Conservation (phyloP, 35 echinoderm and acorn worm species). For the Stichopus chloronotus region DNA sequence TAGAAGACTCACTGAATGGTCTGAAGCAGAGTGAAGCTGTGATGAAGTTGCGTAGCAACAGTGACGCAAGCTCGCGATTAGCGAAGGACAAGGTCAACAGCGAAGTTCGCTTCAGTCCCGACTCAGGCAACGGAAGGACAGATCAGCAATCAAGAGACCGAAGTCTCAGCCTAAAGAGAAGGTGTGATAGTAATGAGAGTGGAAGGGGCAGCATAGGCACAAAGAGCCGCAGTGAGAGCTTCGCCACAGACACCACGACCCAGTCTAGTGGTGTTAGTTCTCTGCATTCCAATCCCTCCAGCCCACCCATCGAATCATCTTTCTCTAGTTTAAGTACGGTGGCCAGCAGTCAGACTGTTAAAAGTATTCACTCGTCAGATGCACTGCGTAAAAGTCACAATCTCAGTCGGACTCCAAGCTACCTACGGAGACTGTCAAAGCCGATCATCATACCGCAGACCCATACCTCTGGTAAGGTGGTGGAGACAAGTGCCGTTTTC, state of each 20-base stretch:
- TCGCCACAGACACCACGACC: slow-evolving; percentile 82
- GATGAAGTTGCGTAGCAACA: slow-evolving; percentile 89
- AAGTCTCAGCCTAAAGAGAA: slow-evolving; percentile 76
- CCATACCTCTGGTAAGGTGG: slow-evolving; percentile 65
- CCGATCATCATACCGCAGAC: slow-evolving; percentile 76
- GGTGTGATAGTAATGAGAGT: slow-evolving; percentile 96
- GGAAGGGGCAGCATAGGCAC: slow-evolving; percentile 87
- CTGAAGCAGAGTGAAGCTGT: slow-evolving; percentile 55
- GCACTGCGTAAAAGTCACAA: slow-evolving; percentile 84
- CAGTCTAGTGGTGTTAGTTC: slow-evolving; percentile 91
- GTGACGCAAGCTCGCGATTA: slow-evolving; percentile 78
- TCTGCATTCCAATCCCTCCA: slow-evolving; percentile 85
- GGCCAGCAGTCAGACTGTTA: slow-evolving; percentile 85
- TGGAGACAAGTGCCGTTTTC: slow-evolving; percentile 86
- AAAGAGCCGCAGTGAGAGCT: slow-evolving; percentile 98
- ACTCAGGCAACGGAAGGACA: slow-evolving; percentile 37
- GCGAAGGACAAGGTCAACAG: slow-evolving; percentile 27
- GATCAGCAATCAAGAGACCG: slow-evolving; percentile 52
- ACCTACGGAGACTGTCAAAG: slow-evolving; percentile 74
- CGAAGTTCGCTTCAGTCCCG: slow-evolving; percentile 67
- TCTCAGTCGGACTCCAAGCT: slow-evolving; percentile 90
- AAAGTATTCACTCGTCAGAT: slow-evolving; percentile 92
- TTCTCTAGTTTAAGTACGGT: slow-evolving; percentile 87
- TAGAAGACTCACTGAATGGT: slow-evolving; percentile 63
- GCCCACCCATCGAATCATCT: slow-evolving; percentile 84